phyloP scores from a whole-genome alignment of 2,888 invertebrate species.

The Agrochola lychnidis region DNA sequence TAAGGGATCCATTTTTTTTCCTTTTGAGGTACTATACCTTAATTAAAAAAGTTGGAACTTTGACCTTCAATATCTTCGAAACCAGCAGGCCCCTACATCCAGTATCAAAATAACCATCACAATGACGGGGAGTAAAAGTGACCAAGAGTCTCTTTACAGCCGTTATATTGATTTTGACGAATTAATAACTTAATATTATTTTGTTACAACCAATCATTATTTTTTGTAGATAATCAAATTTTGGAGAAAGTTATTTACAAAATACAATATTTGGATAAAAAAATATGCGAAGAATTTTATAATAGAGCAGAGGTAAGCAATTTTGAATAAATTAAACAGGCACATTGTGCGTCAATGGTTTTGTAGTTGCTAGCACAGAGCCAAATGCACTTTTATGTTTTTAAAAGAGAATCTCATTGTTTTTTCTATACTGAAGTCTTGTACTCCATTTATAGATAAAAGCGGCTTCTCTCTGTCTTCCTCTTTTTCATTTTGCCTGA shows the following conservation, averaged over 20 bases:
- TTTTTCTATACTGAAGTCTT: not conserved
- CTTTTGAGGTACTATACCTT: no score
- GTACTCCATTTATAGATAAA: not conserved
- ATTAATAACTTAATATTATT: not conserved
- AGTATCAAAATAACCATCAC: no score
- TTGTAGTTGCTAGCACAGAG: not conserved
- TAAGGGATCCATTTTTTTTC: no score
- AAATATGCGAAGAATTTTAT: slow-evolving; percentile 65
- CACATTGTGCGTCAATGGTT: not conserved
- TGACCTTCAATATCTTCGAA: no score
- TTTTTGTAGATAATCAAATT: slow-evolving; percentile 71
- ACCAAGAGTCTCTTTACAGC: no score
- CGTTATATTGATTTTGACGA: not conserved
- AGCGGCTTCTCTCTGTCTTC: not conserved
- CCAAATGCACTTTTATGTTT: not conserved
- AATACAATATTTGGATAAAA: slow-evolving; percentile 53
- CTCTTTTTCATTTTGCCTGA: not conserved
- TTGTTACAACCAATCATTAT: not conserved
- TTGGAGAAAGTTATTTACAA: slow-evolving; percentile 67
- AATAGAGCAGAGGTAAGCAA: slow-evolving; percentile 62
- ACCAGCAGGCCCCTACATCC: no score
- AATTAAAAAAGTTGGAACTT: no score
- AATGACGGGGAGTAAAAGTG: no score
- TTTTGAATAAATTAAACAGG: not conserved
- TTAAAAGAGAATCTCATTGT: not conserved